Evolutionary conservation across 2,113 vertebrate species (phyloP).

Genomic region (Oryzias javanicus): DNA sequence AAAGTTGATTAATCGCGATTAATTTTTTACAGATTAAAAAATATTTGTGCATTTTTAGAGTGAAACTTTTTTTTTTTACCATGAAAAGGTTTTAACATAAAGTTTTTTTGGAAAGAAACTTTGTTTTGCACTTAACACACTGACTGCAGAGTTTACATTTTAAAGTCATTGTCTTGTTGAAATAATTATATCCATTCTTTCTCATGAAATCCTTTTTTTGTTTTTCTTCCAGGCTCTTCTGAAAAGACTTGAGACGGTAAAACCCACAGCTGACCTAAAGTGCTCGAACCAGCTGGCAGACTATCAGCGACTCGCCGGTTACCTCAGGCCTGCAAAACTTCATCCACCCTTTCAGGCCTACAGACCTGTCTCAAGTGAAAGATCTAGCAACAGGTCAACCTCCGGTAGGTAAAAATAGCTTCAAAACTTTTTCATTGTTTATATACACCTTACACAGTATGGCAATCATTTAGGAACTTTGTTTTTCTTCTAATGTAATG

Average conservation of each 20-base stretch:
- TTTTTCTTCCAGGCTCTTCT: constrained; percentile 81
- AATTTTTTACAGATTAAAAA: too few relatives aligned
- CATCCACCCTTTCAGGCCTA: constrained; percentile 17
- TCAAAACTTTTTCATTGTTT: not conserved
- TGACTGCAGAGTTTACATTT: too few relatives aligned
- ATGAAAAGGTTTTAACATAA: too few relatives aligned
- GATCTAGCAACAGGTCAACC: constrained; percentile 67
- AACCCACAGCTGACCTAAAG: constrained; percentile 85
- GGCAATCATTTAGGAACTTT: too few relatives aligned
- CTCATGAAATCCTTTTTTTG: not conserved
- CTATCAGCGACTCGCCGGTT: constrained; percentile 83
- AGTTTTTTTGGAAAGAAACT: too few relatives aligned
- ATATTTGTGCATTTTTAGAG: too few relatives aligned
- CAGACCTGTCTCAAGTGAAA: constrained; percentile 55
- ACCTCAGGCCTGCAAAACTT: constrained; percentile 53
- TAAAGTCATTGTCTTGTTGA: not conserved
- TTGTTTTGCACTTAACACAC: too few relatives aligned
- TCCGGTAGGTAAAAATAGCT: constrained; percentile 32
- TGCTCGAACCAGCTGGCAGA: constrained; percentile 87
- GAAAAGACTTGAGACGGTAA: constrained; percentile 88
- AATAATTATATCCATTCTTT: not conserved
- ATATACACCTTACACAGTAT: not conserved
- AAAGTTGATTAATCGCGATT: too few relatives aligned
- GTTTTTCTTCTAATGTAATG: too few relatives aligned
- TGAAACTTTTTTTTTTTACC: too few relatives aligned